Evolutionary conservation across 2,797 vertebrate genomes (phyloP), one percentile per base, ranked within the genome.

Genomic region (Vespertilio murinus): DNA sequence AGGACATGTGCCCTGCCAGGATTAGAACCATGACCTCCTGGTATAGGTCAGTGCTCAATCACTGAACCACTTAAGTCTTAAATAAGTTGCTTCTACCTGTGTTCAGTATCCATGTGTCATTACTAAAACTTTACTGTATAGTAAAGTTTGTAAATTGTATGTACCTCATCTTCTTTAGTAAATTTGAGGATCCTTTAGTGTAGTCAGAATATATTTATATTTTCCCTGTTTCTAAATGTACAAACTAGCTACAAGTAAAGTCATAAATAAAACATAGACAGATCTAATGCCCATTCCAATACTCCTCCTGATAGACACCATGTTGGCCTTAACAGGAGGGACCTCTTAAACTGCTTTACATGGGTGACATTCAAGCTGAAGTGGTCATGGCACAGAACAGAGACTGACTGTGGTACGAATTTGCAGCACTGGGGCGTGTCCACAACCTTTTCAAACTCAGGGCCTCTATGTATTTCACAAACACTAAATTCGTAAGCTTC

Each of bases 141-240:
- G 28, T 16, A 59, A 16, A 10, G 0, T 47, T 83, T 80, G 61
- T 45, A 47, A 91, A 69, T 74, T 91, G 30, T 47, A 71, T 38
- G 13, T 38, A 69, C 23, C n/a, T 49, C 70, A 77, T 25, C 42
- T 90, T 64, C n/a, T 93, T 64, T 81, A 47, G 33, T 90, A 67
- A 65, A 75, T 91, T 59, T 1, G 75, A 89, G 23, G 52, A 79
- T 47, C 12, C 5, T 83, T 82, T 74, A 22, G 13, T 12, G 14
- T 65, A 52, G 10, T 42, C 82, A 90, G 7, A 88, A 13, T 33
- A 82, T 12, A 77, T 81, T 75, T 88, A 52, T 28, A 52, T 83
- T 71, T 83, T 86, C 28, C 54, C 10, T 77, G 17, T 71, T 80
- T 94, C 42, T 88, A 87, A 75, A 84, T 56, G 49, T 47, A 86